These are phyloP conservation scores for Cherax destructor DNA, from an alignment of 1,140 invertebrate genomes.

Conservation along the genomic window DNA sequence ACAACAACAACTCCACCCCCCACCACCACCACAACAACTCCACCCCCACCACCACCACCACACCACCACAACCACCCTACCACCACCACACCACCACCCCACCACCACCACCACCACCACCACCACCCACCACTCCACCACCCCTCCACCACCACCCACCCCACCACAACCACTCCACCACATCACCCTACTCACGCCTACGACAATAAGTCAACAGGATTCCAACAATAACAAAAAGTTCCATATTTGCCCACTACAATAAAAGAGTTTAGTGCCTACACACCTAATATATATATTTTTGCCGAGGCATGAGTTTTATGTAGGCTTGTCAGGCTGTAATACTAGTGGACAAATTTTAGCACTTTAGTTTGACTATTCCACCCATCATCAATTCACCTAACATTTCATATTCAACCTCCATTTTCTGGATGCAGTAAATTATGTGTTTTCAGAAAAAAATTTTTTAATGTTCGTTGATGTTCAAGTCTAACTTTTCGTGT, in stretches of 20 bases:
- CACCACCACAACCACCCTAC: no score
- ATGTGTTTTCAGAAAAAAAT: not conserved
- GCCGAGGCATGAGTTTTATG: slow-evolving; percentile 28
- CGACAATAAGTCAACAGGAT: slow-evolving; percentile 12
- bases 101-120: no score
- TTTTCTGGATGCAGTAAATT: slow-evolving; percentile 23
- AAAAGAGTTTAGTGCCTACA: slow-evolving; percentile 33
- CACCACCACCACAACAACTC: no score
- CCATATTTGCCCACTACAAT: not conserved
- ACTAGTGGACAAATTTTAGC: slow-evolving; percentile 26
- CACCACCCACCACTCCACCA: no score
- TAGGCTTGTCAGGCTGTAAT: slow-evolving; percentile 19
- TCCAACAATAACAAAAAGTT: not conserved
- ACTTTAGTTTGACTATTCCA: slow-evolving; percentile 21
- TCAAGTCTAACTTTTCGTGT: no score
- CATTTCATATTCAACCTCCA: slow-evolving; percentile 28
- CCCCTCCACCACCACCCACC: no score
- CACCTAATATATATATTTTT: slow-evolving; percentile 28
- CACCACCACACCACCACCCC: no score
- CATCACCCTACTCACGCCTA: not conserved
- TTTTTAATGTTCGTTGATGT: no score
- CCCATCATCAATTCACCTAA: slow-evolving; percentile 8
- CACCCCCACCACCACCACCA: no score
- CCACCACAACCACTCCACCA: not conserved
- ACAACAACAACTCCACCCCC: no score